phyloP scores from a whole-genome alignment of 2,797 vertebrate genomes.

The Coreius guichenoti region DNA sequence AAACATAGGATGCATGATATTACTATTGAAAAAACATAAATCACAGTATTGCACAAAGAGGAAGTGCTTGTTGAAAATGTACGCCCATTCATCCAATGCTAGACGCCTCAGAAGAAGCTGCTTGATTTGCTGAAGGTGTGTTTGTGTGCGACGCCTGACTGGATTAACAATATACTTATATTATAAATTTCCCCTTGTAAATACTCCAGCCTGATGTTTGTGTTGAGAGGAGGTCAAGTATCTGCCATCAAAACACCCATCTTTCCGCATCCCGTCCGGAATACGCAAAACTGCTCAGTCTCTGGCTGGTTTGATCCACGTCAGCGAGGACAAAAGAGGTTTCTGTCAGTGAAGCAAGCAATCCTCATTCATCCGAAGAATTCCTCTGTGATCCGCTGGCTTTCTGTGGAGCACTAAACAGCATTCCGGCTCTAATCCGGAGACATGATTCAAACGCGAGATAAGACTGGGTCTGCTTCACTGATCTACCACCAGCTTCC shows the following conservation, averaged over 20 bases:
- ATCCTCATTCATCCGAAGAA: conserved; percentile 29
- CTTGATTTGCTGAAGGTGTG: background rate
- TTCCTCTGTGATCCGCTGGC: conserved; percentile 21
- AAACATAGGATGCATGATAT: background rate
- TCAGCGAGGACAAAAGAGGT: conserved; percentile 37
- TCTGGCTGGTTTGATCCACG: background rate
- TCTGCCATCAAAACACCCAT: conserved; percentile 21
- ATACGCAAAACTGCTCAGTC: background rate
- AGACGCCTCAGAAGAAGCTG: background rate
- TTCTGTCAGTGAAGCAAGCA: background rate
- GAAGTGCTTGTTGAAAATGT: background rate
- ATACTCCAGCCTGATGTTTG: conserved; percentile 11
- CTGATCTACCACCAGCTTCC: background rate
- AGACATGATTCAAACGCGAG: background rate
- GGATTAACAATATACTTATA: background rate
- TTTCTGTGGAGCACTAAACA: conserved; percentile 33
- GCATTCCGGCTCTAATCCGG: conserved; percentile 38
- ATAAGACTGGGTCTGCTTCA: conserved; percentile 16
- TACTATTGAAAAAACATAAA: background rate
- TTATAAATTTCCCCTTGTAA: background rate
- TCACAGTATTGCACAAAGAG: background rate
- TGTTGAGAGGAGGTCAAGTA: background rate
- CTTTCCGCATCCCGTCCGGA: background rate
- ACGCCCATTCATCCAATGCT: background rate
- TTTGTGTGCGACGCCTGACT: background rate